Evolutionary conservation across 2,113 vertebrate species (phyloP).

Genomic region (Paramormyrops kingsleyae): DNA sequence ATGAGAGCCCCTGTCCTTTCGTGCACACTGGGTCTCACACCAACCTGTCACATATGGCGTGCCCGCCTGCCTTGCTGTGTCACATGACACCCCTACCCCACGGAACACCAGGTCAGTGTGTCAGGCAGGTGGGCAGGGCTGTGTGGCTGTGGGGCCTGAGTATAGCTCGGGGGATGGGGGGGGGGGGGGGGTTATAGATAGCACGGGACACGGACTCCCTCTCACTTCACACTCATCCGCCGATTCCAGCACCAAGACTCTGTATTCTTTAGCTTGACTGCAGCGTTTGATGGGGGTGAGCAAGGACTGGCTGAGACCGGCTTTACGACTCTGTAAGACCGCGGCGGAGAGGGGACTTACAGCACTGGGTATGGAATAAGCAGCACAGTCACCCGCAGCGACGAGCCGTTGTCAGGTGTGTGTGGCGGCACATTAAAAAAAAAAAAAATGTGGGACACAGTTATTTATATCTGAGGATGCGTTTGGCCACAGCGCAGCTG

Average conservation of each 20-base stretch:
- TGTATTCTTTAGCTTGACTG: conserved; percentile 26
- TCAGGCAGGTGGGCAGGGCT: conserved; percentile 25
- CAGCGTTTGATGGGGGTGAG: background rate
- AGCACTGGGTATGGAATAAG: background rate
- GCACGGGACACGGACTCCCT: conserved; percentile 27
- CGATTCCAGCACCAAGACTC: conserved; percentile 47
- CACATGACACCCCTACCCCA: conserved; percentile 40
- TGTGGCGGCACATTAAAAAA: background rate
- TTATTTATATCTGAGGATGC: conserved; percentile 2
- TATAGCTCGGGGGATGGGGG: background rate
- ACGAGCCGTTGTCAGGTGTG: background rate
- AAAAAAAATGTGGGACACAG: background rate
- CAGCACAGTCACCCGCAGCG: background rate
- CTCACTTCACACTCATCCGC: conserved; percentile 48
- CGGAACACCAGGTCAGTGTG: conserved; percentile 45
- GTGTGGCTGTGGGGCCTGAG: conserved; percentile 10
- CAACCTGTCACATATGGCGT: conserved; percentile 36
- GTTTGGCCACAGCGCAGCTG: background rate
- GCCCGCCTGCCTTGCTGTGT: conserved; percentile 29
- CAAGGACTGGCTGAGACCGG: background rate
- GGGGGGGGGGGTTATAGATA: background rate
- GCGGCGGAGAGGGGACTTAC: background rate
- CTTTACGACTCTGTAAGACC: background rate
- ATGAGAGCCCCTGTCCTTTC: background rate
- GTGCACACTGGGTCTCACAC: conserved; percentile 39